phyloP scores from a whole-genome alignment of 2,113 vertebrate species.

The Rhinoderma darwinii region DNA sequence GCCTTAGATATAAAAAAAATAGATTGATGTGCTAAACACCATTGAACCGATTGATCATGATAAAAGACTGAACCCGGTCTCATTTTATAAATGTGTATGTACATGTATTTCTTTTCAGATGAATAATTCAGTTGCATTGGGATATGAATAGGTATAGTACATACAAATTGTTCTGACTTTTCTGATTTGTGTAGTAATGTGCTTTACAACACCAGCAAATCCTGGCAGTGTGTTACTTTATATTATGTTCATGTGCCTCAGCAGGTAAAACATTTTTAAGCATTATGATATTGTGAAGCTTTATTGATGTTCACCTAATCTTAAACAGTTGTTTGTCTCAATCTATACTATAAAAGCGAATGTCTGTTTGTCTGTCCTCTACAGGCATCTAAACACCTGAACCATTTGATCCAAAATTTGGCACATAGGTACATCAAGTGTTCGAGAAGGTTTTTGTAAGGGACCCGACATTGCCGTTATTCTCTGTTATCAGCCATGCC shows the following conservation, averaged over 20 bases:
- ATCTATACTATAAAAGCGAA: too few species aligned
- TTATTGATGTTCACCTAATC: not conserved
- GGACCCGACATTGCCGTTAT: too few species aligned
- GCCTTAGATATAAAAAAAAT: not conserved
- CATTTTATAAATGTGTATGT: slow-evolving; percentile 29
- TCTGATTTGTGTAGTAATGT: slow-evolving; percentile 21
- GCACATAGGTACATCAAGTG: too few species aligned
- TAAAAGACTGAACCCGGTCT: slow-evolving; percentile 15
- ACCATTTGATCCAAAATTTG: too few species aligned
- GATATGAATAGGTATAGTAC: slow-evolving; percentile 27
- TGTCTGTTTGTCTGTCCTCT: too few species aligned
- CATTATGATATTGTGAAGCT: not conserved
- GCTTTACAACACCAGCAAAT: not conserved
- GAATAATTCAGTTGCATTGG: slow-evolving; percentile 14
- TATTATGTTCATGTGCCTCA: not conserved
- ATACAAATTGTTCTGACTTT: slow-evolving; percentile 28
- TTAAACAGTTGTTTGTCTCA: not conserved
- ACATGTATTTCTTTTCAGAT: slow-evolving; percentile 20
- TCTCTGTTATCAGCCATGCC: too few species aligned
- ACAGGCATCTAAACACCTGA: too few species aligned
- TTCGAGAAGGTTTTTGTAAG: too few species aligned
- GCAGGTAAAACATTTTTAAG: not conserved
- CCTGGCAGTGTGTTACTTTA: not conserved
- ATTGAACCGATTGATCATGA: slow-evolving; percentile 3
- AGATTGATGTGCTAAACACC: slow-evolving; percentile 13